Percentiles rank a stretch among this genome's conserved stretches.
Conservation (phyloP, 2,888 invertebrate genomes). For the Deroplatys truncata region DNA sequence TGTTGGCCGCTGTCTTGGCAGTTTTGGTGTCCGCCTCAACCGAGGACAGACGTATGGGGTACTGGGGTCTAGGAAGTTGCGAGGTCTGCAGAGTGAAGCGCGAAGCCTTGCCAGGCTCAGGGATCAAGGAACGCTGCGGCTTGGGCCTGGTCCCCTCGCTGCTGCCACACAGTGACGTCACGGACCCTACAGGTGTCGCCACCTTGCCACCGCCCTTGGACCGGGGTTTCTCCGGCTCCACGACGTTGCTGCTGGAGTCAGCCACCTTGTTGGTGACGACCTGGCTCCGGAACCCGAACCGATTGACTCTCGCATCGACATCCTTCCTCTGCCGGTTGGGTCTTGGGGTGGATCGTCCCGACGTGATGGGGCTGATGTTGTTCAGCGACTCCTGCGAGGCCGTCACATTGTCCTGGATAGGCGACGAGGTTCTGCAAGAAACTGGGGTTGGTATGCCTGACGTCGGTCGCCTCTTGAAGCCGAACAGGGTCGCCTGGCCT, state of each 20-base stretch:
- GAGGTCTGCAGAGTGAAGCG: slow-evolving; percentile 62
- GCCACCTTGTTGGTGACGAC: slow-evolving; percentile 63
- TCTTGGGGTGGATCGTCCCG: slow-evolving; percentile 62
- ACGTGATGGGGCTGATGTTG: slow-evolving; percentile 44
- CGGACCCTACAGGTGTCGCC: not conserved
- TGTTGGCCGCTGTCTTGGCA: slow-evolving; percentile 38
- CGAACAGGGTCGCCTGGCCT: slow-evolving; percentile 80
- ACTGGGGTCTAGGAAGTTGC: slow-evolving; percentile 72
- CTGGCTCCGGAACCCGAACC: slow-evolving; percentile 66
- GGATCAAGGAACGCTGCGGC: slow-evolving; percentile 30
- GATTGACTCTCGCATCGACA: slow-evolving; percentile 58
- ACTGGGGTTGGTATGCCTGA: slow-evolving; percentile 41
- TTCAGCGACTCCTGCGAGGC: slow-evolving; percentile 39
- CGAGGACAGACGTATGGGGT: slow-evolving; percentile 43
- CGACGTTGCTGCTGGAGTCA: slow-evolving; percentile 54
- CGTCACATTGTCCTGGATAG: slow-evolving; percentile 32
- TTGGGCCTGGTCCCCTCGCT: slow-evolving; percentile 13
- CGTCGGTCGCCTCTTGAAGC: slow-evolving; percentile 66
- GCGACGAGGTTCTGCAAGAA: slow-evolving; percentile 38
- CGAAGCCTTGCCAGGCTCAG: slow-evolving; percentile 13
- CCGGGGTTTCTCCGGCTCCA: slow-evolving; percentile 20
- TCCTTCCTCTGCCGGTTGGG: slow-evolving; percentile 65
- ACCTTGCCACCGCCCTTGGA: slow-evolving; percentile 25
- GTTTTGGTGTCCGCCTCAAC: slow-evolving; percentile 39
- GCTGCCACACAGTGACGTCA: not conserved